Percentiles rank a stretch among this genome's conserved stretches.
phyloP scores from a whole-genome alignment of 1,140 invertebrate genomes.

The Holotrichia oblita region DNA sequence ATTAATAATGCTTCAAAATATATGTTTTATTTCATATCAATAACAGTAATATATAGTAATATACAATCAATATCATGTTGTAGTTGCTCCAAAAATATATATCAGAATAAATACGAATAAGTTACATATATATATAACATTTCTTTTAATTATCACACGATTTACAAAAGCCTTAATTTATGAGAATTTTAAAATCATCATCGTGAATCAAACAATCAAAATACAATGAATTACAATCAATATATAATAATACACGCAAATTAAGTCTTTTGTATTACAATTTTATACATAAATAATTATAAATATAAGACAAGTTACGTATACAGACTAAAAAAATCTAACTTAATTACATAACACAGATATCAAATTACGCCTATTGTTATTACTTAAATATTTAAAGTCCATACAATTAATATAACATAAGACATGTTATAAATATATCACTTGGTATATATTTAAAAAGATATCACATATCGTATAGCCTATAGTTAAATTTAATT shows the following conservation, averaged over 20 bases:
- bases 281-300: background rate
- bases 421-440: too few relatives aligned
- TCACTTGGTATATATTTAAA: background rate
- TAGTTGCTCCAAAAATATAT: background rate
- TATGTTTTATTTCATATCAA: constrained; percentile 28
- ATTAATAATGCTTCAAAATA: constrained; percentile 13
- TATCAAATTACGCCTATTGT: background rate
- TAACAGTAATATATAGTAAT: constrained; percentile 18
- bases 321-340: background rate
- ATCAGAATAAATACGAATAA: constrained; percentile 4
- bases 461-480: constrained; percentile 2
- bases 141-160: background rate
- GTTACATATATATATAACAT: background rate
- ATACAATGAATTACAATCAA: background rate
- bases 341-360: background rate
- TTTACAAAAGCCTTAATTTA: constrained; percentile 32
- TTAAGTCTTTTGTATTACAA: constrained; percentile 41
- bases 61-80: constrained; percentile 30
- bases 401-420: too few relatives aligned
- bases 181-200: background rate
- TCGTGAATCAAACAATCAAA: background rate
- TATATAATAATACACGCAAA: constrained; percentile 21
- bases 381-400: too few relatives aligned
- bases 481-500: background rate
- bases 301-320: background rate